phyloP scores from a whole-genome alignment of 1,140 invertebrate species.

The Linepithema humile region DNA sequence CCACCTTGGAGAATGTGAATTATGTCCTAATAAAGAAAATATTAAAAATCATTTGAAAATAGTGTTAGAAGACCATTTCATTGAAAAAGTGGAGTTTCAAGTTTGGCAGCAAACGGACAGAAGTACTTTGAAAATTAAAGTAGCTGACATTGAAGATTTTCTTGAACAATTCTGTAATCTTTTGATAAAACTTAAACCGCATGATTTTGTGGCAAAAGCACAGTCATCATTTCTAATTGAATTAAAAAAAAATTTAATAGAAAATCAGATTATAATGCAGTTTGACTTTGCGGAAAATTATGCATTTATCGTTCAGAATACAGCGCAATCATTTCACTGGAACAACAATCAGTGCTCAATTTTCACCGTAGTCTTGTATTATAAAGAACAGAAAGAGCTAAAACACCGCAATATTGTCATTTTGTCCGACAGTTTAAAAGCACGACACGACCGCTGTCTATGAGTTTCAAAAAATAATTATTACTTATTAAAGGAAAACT shows the following conservation, averaged over 20 bases:
- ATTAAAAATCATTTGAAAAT: not conserved
- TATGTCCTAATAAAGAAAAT: not conserved
- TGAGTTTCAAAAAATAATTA: not conserved
- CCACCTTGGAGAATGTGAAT: not conserved
- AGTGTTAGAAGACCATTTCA: not conserved
- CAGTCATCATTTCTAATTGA: not conserved
- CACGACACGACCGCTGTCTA: not conserved
- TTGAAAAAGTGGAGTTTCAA: not conserved
- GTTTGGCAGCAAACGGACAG: not conserved
- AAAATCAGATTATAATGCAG: not conserved
- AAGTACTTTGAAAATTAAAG: not conserved
- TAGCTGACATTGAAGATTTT: not conserved
- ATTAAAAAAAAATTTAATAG: not conserved
- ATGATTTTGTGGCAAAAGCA: slow-evolving; percentile 1
- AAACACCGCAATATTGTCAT: not conserved
- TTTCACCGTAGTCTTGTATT: not conserved
- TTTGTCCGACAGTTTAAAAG: not conserved
- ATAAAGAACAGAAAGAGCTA: not conserved
- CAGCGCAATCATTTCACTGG: not conserved
- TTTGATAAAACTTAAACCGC: not conserved
- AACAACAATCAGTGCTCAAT: not conserved
- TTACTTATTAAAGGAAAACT: not conserved
- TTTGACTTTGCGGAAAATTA: slow-evolving; percentile 21
- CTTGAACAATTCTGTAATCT: not conserved
- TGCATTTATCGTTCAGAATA: not conserved